Percentiles rank a stretch among this genome's conserved stretches.
Evolutionary conservation across 2,113 vertebrate species (phyloP).

Genomic region (Cavia aperea): DNA sequence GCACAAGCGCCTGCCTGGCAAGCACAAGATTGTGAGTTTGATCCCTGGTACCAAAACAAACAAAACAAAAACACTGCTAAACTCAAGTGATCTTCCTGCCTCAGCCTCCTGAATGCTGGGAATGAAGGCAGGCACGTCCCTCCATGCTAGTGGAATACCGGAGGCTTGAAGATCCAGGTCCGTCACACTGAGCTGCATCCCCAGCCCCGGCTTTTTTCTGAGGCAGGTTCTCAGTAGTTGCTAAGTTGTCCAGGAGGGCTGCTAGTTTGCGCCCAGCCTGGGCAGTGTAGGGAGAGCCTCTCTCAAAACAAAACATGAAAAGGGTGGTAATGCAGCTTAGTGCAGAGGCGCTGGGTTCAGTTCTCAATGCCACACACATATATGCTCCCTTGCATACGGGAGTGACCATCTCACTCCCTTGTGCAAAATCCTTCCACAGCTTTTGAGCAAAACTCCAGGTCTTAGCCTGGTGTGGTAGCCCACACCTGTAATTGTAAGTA

Average conservation of each 20-base stretch:
- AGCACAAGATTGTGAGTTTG: no score
- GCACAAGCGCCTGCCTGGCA: no score
- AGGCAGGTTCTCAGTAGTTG: neutral
- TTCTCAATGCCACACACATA: neutral
- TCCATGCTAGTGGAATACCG: neutral
- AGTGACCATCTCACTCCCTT: neutral
- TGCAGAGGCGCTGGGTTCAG: neutral
- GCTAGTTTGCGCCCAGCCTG: neutral
- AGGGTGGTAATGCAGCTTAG: neutral
- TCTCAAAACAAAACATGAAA: neutral
- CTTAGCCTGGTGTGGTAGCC: neutral
- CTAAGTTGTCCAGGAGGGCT: neutral
- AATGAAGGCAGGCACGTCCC: no score
- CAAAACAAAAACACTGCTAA: neutral
- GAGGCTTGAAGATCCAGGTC: neutral
- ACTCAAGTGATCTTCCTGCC: neutral
- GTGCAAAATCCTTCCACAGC: neutral
- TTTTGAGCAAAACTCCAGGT: neutral
- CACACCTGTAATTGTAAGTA: neutral
- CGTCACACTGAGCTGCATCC: neutral
- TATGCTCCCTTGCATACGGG: neutral
- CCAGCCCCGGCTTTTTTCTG: neutral
- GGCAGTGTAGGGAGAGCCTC: neutral
- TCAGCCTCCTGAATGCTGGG: neutral
- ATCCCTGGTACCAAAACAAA: no score